phyloP scores from a whole-genome alignment of 2,888 invertebrate genomes.

The Ernsta delagoae region DNA sequence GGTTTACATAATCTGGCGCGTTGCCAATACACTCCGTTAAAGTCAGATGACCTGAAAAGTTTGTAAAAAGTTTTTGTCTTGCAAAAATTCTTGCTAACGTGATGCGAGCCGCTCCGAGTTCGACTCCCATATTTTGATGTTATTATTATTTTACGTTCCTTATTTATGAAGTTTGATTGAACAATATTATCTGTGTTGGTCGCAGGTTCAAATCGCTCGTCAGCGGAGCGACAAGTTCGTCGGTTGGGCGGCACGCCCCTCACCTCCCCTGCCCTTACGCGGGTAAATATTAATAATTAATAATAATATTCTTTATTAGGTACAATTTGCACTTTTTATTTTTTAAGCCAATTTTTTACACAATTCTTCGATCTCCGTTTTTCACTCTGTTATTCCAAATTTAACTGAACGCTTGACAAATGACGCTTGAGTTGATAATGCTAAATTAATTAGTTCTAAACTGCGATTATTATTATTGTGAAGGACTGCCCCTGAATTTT shows the following conservation, averaged over 20 bases:
- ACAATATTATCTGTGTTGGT: too few relatives aligned
- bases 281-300: conserved; percentile 53
- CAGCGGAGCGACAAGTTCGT: conserved; percentile 70
- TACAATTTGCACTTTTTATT: background rate
- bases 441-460: too few relatives aligned
- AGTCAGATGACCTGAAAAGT: background rate
- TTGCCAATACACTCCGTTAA: conserved; percentile 11
- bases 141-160: too few relatives aligned
- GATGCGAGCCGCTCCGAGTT: too few relatives aligned
- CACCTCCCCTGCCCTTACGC: conserved; percentile 74
- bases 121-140: too few relatives aligned
- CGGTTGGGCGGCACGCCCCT: conserved; percentile 75
- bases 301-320: background rate
- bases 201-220: conserved; percentile 75
- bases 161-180: too few relatives aligned
- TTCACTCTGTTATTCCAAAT: background rate
- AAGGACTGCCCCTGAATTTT: background rate
- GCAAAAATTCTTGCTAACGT: too few relatives aligned
- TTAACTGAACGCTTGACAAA: background rate
- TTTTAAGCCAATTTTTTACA: background rate
- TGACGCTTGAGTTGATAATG: too few relatives aligned
- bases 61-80: conserved; percentile 1
- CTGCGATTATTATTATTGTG: too few relatives aligned
- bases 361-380: background rate
- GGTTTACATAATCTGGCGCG: conserved; percentile 4